Percentiles rank a stretch among this genome's conserved stretches.
These are phyloP conservation scores for Lasioglossum pauxillum DNA, from an alignment of 2,888 invertebrate genomes.

Conservation along the genomic window DNA sequence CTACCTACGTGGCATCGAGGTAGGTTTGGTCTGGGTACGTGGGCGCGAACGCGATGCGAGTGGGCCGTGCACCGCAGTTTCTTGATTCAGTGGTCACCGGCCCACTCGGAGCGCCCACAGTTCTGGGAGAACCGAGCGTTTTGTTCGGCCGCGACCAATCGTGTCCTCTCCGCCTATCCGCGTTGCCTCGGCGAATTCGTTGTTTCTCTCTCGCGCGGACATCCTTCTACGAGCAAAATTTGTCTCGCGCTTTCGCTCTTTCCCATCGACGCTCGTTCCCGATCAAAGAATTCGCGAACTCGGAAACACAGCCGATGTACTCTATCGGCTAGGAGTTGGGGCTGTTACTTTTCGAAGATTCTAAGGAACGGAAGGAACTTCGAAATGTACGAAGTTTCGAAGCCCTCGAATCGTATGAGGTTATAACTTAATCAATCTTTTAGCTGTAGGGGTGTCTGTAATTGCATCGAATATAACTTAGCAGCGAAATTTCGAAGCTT, in stretches of 20 bases:
- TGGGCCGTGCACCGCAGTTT: conserved; percentile 71
- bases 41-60: conserved; percentile 73
- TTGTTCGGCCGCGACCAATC: conserved; percentile 52
- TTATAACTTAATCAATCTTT: no score
- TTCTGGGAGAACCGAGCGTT: conserved; percentile 60
- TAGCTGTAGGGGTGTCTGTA: no score
- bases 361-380: no score
- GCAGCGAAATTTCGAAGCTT: no score
- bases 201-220: not conserved
- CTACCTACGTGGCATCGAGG: conserved; percentile 56
- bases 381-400: no score
- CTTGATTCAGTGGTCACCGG: conserved; percentile 73
- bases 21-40: conserved; percentile 73
- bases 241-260: not conserved
- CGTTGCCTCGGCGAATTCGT: not conserved
- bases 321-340: no score
- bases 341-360: no score
- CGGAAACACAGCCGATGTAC: no score
- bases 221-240: not conserved
- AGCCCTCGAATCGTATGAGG: no score
- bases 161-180: conserved; percentile 33
- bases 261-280: not conserved
- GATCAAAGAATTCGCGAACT: not conserved
- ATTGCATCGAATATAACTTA: no score
- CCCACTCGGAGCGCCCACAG: conserved; percentile 78